phyloP scores from a whole-genome alignment of 2,797 vertebrate genomes.

The Neomorphus geoffroyi region DNA sequence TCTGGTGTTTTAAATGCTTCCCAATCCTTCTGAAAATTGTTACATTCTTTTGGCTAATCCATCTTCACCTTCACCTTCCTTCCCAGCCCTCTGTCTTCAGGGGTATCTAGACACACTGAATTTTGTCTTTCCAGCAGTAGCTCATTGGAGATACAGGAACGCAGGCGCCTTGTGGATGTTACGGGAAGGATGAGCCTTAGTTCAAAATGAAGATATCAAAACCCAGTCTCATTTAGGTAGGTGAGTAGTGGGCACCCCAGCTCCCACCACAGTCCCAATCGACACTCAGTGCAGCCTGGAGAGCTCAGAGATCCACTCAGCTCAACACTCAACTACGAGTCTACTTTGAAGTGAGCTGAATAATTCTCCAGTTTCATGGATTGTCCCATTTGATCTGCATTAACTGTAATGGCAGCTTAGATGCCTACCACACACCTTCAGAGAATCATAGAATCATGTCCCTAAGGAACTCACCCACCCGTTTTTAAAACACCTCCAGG shows the following conservation, averaged over 20 bases:
- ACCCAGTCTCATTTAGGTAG: background rate
- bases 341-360: background rate
- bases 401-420: background rate
- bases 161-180: background rate
- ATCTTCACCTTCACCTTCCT: background rate
- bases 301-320: background rate
- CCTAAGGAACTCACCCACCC: too few relatives aligned
- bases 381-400: background rate
- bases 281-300: background rate
- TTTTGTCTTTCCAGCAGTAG: background rate
- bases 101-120: background rate
- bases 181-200: background rate
- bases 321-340: background rate
- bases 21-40: background rate
- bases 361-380: background rate
- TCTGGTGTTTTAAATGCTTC: background rate
- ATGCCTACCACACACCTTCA: background rate
- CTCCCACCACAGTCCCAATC: background rate
- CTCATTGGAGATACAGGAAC: background rate
- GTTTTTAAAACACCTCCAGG: too few relatives aligned
- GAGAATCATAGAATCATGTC: too few relatives aligned
- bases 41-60: fast-evolving
- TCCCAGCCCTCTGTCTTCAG: background rate
- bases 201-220: background rate
- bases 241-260: background rate